phyloP scores from a whole-genome alignment of 2,888 invertebrate genomes.

The Apamea monoglypha region DNA sequence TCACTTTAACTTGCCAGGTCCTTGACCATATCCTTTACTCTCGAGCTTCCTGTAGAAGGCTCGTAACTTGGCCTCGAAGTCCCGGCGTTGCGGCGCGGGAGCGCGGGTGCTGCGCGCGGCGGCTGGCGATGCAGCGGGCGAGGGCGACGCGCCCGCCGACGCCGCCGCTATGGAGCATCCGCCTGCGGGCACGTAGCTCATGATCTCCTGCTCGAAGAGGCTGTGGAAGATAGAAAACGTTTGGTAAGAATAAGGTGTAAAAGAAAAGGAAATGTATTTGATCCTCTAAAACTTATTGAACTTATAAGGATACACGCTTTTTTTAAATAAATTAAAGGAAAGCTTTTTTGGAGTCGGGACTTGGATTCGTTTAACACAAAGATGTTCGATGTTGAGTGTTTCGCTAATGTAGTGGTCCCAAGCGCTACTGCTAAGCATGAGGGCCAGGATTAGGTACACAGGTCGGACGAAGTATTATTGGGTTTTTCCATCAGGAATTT shows the following conservation, averaged over 20 bases:
- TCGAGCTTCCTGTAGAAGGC: constrained; percentile 98
- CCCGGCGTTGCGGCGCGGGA: constrained; percentile 97
- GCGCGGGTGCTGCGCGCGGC: constrained; percentile 94
- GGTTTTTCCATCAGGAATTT: too few relatives aligned
- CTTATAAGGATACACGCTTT: not conserved
- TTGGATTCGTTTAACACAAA: not conserved
- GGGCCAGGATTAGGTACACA: not conserved
- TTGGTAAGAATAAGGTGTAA: constrained; percentile 14
- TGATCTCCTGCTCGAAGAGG: constrained; percentile 99
- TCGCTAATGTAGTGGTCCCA: not conserved
- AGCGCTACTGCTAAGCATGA: not conserved
- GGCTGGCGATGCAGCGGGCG: constrained; percentile 95
- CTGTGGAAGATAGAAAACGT: constrained; percentile 86
- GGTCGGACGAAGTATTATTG: not conserved
- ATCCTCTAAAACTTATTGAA: not conserved
- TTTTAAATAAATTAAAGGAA: too few relatives aligned
- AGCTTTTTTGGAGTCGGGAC: not conserved
- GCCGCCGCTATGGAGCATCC: constrained; percentile 84
- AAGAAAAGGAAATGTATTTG: not conserved
- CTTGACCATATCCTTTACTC: constrained; percentile 99
- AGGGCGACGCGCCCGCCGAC: constrained; percentile 91
- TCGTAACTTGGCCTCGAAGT: constrained; percentile 98
- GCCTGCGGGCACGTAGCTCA: constrained; percentile 97
- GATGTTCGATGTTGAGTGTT: not conserved
- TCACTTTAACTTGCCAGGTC: constrained; percentile 98